phyloP scores from a whole-genome alignment of 1,140 invertebrate genomes.

The Leptinotarsa defecta region DNA sequence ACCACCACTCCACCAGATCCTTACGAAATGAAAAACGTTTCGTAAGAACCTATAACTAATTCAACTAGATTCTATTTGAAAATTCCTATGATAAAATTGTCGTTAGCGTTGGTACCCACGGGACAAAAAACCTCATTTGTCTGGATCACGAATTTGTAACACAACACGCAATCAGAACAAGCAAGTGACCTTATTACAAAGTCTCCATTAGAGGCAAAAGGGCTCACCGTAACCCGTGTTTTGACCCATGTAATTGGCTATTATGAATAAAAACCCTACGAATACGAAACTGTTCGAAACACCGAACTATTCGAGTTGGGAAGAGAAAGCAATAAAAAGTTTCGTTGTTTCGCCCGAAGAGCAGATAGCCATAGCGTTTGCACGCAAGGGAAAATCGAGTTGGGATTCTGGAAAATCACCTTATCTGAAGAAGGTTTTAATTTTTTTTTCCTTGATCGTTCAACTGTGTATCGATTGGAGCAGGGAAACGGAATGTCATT shows the following conservation, averaged over 20 bases:
- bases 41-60: no score
- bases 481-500: background rate
- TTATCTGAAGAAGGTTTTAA: conserved; percentile 9
- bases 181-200: conserved; percentile 9
- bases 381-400: conserved; percentile 18
- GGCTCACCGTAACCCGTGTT: conserved; percentile 27
- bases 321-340: conserved; percentile 36
- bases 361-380: background rate
- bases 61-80: no score
- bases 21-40: no score
- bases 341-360: conserved; percentile 33
- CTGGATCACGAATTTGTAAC: background rate
- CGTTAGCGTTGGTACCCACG: no score
- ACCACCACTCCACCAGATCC: no score
- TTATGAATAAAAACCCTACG: conserved; percentile 32
- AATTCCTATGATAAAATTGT: no score
- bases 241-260: conserved; percentile 34
- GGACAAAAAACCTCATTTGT: background rate
- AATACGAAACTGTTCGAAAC: conserved; percentile 27
- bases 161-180: conserved; percentile 10
- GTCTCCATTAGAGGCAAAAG: conserved; percentile 12
- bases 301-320: conserved; percentile 28
- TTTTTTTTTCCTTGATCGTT: conserved; percentile 14
- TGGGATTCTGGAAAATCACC: conserved; percentile 10
- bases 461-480: conserved; percentile 5